A percentile compares a stretch with the other conserved stretches of the same genome.
These are phyloP conservation scores for Mythimna pallens DNA, from an alignment of 2,888 invertebrate genomes.

Conservation along the genomic window DNA sequence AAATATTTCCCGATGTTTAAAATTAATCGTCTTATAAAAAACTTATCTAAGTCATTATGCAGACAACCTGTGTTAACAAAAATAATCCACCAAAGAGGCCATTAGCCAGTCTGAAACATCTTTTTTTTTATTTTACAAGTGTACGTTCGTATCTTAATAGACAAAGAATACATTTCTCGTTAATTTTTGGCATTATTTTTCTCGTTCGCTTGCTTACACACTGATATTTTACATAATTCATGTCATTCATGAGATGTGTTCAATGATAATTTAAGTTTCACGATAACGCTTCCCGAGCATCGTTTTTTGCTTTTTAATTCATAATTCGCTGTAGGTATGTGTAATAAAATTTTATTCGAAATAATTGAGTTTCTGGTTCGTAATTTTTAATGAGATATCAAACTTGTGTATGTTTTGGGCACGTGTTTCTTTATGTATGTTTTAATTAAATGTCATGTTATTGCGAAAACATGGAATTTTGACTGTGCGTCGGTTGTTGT, in stretches of 20 bases:
- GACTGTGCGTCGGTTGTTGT: background rate
- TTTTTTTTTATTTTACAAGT: constrained; percentile 34
- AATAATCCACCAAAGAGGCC: constrained; percentile 18
- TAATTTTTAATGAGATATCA: constrained; percentile 34
- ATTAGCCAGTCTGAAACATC: constrained; percentile 3
- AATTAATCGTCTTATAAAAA: constrained; percentile 4
- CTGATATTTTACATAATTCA: constrained; percentile 41
- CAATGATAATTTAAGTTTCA: constrained; percentile 43
- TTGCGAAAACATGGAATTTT: constrained; percentile 7
- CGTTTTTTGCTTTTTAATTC: constrained; percentile 50
- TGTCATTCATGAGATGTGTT: constrained; percentile 55
- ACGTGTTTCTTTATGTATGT: constrained; percentile 8
- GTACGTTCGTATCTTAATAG: constrained; percentile 24
- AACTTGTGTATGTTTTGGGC: background rate
- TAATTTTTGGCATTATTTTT: constrained; percentile 22
- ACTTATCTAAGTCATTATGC: constrained; percentile 21
- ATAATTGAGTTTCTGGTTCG: constrained; percentile 22
- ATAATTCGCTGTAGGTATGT: constrained; percentile 33
- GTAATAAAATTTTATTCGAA: constrained; percentile 5
- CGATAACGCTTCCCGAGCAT: constrained; percentile 26
- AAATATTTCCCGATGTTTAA: background rate
- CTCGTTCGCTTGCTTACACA: constrained; percentile 6
- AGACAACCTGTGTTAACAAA: constrained; percentile 11
- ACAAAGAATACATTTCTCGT: constrained; percentile 43
- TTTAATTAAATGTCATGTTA: constrained; percentile 14